Base-by-base conservation (phyloP, 2,113 vertebrate genomes). In the Chaetops frenatus region DNA sequence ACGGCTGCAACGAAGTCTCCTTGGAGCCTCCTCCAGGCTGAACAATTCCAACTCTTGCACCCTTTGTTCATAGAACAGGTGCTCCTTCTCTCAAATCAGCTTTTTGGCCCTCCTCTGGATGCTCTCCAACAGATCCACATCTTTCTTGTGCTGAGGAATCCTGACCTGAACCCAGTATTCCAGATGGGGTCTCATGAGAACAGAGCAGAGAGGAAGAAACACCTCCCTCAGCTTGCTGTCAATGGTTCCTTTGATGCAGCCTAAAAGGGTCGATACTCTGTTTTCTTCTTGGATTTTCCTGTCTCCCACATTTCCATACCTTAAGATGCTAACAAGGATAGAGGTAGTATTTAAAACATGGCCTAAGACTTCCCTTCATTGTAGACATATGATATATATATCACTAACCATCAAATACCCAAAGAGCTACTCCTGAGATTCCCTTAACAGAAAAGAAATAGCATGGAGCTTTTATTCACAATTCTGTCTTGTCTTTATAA, bases 181-280 rank as follows among this genome's bases (percentile, higher is more conserved):
- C 38, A n/a, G 24, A 19, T 29, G 13, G 53, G 10, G 11, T 45
- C 38, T 40, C 24, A 7, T 6, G 15, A 60, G 16, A 89, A 15
- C 33, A 51, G 44, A 56, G 17, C 1, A 47, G 40, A 79, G 9
- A 45, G 16, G 8, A 8, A 81, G 7, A 60, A 73, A 58, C 45
- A 51, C 19, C 28, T 60, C 33, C 11, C 20, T 23, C n/a, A 38
- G 14, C 20, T 50, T n/a, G 19, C 21, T 57, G 58, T 22, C 18
- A 57, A 36, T 7, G 8, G 38, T 60, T 51, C 61, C 28, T 67
- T 53, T 53, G n/a, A n/a, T 15, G 29, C 16, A 45, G n/a, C 78
- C 45, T n/a, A 35, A 40, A 47, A 70, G 7, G 24, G 83, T 0
- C 44, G 58, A 31, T 16, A 28, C 1, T 5, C 29, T 6, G 1